Evolutionary conservation across 2,797 vertebrate genomes (phyloP).

Genomic region (Tadarida brasiliensis): DNA sequence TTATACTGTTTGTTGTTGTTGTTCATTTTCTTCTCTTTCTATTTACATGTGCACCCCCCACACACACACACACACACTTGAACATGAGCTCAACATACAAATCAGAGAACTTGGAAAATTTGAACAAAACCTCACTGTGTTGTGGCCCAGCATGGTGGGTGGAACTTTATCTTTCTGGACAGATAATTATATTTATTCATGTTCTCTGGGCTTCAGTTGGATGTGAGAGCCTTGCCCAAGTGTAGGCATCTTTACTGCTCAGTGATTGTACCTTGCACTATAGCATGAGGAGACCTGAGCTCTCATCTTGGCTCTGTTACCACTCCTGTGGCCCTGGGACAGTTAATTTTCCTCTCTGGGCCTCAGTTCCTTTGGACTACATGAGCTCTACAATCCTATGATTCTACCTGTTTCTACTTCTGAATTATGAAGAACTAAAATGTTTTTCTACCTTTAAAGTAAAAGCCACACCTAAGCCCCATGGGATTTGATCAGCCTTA

Average conservation of each 20-base stretch:
- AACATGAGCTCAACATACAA: background rate
- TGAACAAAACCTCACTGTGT: background rate
- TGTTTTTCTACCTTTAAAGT: background rate
- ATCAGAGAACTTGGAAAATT: constrained; percentile 27
- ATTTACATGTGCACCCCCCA: background rate
- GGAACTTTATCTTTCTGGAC: background rate
- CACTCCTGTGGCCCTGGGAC: background rate
- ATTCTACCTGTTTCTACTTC: background rate
- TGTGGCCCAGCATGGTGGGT: background rate
- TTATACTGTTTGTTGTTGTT: background rate
- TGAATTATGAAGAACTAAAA: constrained; percentile 21
- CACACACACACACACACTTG: background rate
- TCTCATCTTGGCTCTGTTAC: background rate
- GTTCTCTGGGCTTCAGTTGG: background rate
- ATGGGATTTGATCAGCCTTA: constrained; percentile 21
- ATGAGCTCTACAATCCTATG: background rate
- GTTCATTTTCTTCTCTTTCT: background rate
- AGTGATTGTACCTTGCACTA: background rate
- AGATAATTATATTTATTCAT: background rate
- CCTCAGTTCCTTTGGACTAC: background rate
- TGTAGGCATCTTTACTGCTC: background rate
- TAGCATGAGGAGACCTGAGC: background rate
- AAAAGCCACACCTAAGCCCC: background rate
- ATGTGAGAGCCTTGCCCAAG: background rate
- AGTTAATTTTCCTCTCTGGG: background rate